Evolutionary conservation across 2,888 invertebrate genomes (phyloP).

Genomic region (Omphaloscelis lunosa): DNA sequence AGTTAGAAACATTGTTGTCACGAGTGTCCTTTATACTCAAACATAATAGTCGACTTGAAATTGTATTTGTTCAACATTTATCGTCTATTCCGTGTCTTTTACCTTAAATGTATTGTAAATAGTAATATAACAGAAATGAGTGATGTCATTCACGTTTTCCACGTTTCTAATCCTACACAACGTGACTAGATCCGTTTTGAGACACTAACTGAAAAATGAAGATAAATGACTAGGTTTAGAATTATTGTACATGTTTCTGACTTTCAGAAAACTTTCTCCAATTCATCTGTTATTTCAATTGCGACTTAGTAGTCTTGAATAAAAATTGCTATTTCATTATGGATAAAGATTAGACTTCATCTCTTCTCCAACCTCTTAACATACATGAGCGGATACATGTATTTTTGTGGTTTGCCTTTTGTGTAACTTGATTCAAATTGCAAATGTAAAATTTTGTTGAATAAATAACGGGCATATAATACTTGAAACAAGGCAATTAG

Average conservation of each 20-base stretch:
- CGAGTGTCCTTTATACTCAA: constrained; percentile 21
- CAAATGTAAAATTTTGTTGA: neutral
- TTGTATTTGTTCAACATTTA: constrained; percentile 56
- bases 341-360: neutral
- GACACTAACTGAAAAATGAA: constrained; percentile 45
- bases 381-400: constrained; percentile 1
- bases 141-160: constrained; percentile 39
- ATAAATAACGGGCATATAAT: neutral
- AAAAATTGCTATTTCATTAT: constrained; percentile 4
- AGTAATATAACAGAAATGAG: constrained; percentile 24
- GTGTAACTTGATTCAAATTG: neutral
- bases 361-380: neutral
- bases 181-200: constrained; percentile 44
- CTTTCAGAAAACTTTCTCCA: constrained; percentile 18
- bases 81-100: constrained; percentile 33
- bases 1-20: constrained; percentile 12
- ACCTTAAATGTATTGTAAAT: constrained; percentile 47
- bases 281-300: constrained; percentile 27
- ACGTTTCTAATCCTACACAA: constrained; percentile 48
- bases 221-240: constrained; percentile 41
- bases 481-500: constrained; percentile 20
- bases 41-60: constrained; percentile 35
- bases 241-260: constrained; percentile 15
- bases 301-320: neutral
- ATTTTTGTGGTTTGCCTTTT: neutral